These are phyloP conservation scores for Belgica antarctica DNA, from an alignment of 2,888 invertebrate genomes.

Conservation along the genomic window DNA sequence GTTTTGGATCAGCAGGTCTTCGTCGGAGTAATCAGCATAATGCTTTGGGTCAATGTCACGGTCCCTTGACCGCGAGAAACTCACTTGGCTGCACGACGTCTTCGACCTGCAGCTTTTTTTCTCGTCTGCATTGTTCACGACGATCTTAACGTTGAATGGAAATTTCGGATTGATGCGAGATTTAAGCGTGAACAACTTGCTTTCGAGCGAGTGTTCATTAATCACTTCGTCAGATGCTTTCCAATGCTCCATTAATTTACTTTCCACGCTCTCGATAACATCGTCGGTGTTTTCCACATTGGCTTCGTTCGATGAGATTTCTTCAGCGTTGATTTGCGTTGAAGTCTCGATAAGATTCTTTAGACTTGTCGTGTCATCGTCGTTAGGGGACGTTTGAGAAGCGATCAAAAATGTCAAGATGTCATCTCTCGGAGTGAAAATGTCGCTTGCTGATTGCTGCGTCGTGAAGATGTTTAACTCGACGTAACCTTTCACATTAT, in stretches of 20 bases:
- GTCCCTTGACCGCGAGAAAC: not conserved
- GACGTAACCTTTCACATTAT: not conserved
- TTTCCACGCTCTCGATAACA: constrained; percentile 13
- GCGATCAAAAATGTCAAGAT: constrained; percentile 2
- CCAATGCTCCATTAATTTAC: constrained; percentile 34
- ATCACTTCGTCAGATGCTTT: not conserved
- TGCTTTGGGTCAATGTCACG: not conserved
- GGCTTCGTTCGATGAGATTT: not conserved
- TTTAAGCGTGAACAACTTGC: not conserved
- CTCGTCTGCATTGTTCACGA: constrained; percentile 30
- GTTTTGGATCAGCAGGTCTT: constrained; percentile 33
- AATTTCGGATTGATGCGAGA: not conserved
- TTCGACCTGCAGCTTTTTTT: constrained; percentile 17
- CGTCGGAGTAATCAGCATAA: constrained; percentile 32
- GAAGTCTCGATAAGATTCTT: constrained; percentile 14
- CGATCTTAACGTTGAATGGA: constrained; percentile 30
- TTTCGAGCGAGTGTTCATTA: not conserved
- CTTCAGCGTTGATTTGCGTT: not conserved
- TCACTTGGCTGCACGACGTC: constrained; percentile 25
- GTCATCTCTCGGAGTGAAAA: not conserved
- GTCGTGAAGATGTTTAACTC: not conserved
- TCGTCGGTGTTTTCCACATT: not conserved
- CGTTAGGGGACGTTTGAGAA: constrained; percentile 24
- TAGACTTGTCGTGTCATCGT: not conserved
- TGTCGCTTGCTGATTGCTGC: not conserved